These are phyloP conservation scores for Adelognathus sp. DNA, from an alignment of 2,888 invertebrate genomes.

Conservation along the genomic window DNA sequence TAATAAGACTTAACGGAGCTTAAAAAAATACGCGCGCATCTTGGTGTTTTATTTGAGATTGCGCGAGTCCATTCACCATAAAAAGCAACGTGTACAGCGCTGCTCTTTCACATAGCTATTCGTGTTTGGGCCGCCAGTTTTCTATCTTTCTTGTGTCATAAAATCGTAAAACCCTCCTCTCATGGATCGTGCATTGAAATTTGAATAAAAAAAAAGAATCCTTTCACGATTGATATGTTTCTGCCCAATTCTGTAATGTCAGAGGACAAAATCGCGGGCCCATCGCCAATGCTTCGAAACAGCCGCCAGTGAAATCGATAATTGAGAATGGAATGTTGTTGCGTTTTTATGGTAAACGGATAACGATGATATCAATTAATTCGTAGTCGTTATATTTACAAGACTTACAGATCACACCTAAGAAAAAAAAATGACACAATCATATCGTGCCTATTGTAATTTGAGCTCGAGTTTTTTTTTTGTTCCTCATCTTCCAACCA, in stretches of 20 bases:
- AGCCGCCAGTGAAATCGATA: constrained; percentile 60
- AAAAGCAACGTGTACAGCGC: constrained; percentile 60
- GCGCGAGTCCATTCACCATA: constrained; percentile 69
- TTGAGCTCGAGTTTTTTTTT: constrained; percentile 38
- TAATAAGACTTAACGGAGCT: constrained; percentile 57
- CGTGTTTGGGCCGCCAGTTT: constrained; percentile 57
- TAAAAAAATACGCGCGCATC: constrained; percentile 48
- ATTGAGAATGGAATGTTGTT: constrained; percentile 77
- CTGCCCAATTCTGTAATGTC: neutral
- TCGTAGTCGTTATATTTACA: constrained; percentile 79
- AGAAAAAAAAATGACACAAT: constrained; percentile 72
- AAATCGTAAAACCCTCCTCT: constrained; percentile 33
- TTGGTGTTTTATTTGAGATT: constrained; percentile 29
- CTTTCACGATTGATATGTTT: neutral
- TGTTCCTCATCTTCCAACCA: neutral
- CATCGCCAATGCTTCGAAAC: constrained; percentile 70
- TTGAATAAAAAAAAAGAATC: neutral
- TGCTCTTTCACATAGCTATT: constrained; percentile 29
- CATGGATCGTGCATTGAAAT: constrained; percentile 1
- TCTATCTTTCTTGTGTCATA: constrained; percentile 54
- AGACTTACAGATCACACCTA: constrained; percentile 79
- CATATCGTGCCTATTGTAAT: constrained; percentile 70
- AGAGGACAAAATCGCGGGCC: constrained; percentile 54
- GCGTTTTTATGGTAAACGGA: constrained; percentile 78
- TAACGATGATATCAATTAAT: constrained; percentile 73